Conservation (phyloP, 2,797 vertebrate species). For the Anabacerthia variegaticeps region DNA sequence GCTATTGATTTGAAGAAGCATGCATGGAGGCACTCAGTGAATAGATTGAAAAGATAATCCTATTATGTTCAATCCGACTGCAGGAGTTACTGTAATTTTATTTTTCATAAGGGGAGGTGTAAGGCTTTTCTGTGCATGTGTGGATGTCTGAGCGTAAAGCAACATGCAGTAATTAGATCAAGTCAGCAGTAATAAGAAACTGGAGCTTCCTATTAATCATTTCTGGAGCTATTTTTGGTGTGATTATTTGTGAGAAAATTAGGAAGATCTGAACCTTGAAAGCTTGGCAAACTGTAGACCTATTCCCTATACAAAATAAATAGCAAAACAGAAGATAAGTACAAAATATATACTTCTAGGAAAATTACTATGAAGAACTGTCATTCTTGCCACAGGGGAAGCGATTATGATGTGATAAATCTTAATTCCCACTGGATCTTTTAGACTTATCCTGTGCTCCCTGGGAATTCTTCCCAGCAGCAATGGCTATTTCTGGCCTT, state of each 20-base stretch:
- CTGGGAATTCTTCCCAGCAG: background rate
- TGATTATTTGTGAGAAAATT: background rate
- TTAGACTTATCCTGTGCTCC: background rate
- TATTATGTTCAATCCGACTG: background rate
- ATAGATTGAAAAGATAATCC: conserved; percentile 30
- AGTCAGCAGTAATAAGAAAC: background rate
- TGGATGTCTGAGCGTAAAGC: background rate
- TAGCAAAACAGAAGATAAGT: background rate
- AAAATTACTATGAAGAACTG: background rate
- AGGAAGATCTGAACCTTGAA: background rate
- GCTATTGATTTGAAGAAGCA: background rate
- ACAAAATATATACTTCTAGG: background rate
- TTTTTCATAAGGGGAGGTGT: background rate
- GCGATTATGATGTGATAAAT: background rate
- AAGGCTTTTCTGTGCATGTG: background rate
- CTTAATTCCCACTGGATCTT: background rate
- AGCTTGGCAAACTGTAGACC: background rate
- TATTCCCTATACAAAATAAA: background rate
- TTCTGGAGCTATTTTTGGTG: background rate
- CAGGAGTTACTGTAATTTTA: conserved; percentile 11
- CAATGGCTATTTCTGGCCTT: background rate
- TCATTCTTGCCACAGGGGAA: background rate
- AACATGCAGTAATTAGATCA: background rate
- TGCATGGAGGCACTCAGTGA: background rate
- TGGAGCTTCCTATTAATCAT: background rate